These are phyloP conservation scores for Saxidomus purpurata DNA, from an alignment of 1,140 invertebrate species.

Conservation along the genomic window DNA sequence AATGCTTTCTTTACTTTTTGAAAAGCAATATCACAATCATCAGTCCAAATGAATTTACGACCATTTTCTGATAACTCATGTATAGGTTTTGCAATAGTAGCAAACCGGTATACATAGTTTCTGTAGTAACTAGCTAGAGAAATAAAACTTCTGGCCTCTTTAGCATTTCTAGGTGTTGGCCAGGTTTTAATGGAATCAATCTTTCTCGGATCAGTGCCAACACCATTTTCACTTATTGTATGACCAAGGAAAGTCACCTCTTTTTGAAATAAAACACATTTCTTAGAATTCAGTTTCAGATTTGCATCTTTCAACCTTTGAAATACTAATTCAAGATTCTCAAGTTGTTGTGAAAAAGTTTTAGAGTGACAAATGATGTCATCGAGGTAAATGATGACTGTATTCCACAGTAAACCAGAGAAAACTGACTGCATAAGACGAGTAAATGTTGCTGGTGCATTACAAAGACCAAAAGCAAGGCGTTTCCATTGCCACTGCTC, in stretches of 20 bases:
- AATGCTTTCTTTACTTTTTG: slow-evolving; percentile 63
- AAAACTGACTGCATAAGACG: neutral
- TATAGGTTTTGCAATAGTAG: slow-evolving; percentile 57
- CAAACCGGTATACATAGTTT: slow-evolving; percentile 49
- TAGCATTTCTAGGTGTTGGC: slow-evolving; percentile 60
- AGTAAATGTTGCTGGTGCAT: neutral
- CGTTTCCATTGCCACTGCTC: slow-evolving; percentile 5
- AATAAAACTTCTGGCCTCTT: slow-evolving; percentile 66
- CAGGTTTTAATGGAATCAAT: slow-evolving; percentile 45
- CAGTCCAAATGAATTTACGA: slow-evolving; percentile 52
- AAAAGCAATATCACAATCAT: slow-evolving; percentile 66
- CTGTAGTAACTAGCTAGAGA: slow-evolving; percentile 63
- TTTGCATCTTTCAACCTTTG: neutral
- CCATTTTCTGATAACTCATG: slow-evolving; percentile 60
- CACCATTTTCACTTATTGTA: neutral
- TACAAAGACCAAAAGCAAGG: slow-evolving; percentile 5
- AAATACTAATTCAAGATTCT: neutral
- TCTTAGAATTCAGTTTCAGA: slow-evolving; percentile 13
- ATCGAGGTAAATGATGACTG: slow-evolving; percentile 8
- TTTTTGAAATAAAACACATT: slow-evolving; percentile 33
- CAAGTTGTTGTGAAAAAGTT: neutral
- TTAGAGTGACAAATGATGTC: neutral
- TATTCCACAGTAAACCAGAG: slow-evolving; percentile 7
- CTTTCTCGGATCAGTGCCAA: slow-evolving; percentile 22
- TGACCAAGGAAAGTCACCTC: neutral